Evolutionary conservation across 2,888 invertebrate species (phyloP).

Genomic region (Elegia similella): DNA sequence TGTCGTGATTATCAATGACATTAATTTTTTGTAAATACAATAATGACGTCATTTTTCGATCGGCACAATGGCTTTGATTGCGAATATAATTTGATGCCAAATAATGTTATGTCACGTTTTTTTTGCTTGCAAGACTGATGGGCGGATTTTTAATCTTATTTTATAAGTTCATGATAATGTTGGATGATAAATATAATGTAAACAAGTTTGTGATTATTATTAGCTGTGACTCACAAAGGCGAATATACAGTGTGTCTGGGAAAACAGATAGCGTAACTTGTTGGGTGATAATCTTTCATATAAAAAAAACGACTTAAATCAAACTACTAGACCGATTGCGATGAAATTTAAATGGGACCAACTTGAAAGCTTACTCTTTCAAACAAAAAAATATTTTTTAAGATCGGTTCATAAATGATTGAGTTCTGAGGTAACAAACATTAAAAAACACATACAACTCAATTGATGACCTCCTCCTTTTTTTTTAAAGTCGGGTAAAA

Average conservation of each 20-base stretch:
- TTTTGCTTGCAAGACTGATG: not conserved
- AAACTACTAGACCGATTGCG: too few species aligned
- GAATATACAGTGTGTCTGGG: not conserved
- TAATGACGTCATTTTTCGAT: slow-evolving; percentile 20
- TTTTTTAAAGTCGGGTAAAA: too few species aligned
- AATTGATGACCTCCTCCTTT: too few species aligned
- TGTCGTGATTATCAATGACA: slow-evolving; percentile 66
- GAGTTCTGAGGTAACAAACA: too few species aligned
- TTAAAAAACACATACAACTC: too few species aligned
- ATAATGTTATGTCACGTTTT: not conserved
- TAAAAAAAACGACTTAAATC: too few species aligned
- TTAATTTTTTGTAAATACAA: slow-evolving; percentile 61
- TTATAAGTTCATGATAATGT: not conserved
- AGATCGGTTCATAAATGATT: too few species aligned
- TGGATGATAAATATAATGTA: not conserved
- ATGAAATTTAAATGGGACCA: too few species aligned
- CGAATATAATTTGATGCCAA: not conserved
- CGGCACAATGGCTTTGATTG: slow-evolving; percentile 18
- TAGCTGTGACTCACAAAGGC: not conserved
- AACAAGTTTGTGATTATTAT: not conserved
- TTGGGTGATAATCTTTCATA: too few species aligned
- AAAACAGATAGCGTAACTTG: too few species aligned
- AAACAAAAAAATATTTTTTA: too few species aligned
- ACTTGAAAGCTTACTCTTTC: too few species aligned
- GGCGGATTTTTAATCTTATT: not conserved